Evolutionary conservation across 2,113 vertebrate genomes (phyloP).

Genomic region (Scartelaos histophorus): DNA sequence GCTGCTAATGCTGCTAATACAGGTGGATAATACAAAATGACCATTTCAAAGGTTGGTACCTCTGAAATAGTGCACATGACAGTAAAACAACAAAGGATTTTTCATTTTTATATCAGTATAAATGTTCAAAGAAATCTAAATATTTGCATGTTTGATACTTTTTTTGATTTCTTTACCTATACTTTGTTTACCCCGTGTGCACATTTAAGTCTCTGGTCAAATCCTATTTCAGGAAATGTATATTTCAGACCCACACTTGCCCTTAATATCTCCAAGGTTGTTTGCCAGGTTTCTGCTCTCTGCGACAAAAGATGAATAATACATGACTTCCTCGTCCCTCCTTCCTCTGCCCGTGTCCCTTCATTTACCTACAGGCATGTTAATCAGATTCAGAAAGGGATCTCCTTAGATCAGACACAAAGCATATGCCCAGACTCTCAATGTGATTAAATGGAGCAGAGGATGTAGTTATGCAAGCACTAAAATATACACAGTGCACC

Average conservation of each 20-base stretch:
- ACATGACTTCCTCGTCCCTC: constrained; percentile 40
- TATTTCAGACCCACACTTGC: constrained; percentile 11
- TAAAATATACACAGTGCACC: neutral
- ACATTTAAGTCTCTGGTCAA: neutral
- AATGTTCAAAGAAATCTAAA: too few species aligned
- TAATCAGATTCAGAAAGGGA: constrained; percentile 41
- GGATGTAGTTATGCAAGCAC: neutral
- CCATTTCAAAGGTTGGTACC: too few species aligned
- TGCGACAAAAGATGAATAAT: constrained; percentile 61
- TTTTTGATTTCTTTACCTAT: neutral
- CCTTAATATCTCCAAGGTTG: constrained; percentile 35
- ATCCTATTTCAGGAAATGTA: neutral
- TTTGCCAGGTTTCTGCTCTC: constrained; percentile 20
- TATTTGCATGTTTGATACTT: too few species aligned
- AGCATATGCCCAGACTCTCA: constrained; percentile 35
- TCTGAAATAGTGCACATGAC: too few species aligned
- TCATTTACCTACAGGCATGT: constrained; percentile 36
- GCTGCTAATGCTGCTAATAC: neutral
- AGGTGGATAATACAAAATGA: too few species aligned
- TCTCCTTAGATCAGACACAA: constrained; percentile 33
- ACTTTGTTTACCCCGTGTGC: neutral
- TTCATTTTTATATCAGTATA: too few species aligned
- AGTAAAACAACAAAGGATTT: too few species aligned
- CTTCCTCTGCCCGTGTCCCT: constrained; percentile 12
- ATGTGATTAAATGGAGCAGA: constrained; percentile 27